phyloP scores from a whole-genome alignment of 2,113 vertebrate species.

The Ictalurus furcatus region DNA sequence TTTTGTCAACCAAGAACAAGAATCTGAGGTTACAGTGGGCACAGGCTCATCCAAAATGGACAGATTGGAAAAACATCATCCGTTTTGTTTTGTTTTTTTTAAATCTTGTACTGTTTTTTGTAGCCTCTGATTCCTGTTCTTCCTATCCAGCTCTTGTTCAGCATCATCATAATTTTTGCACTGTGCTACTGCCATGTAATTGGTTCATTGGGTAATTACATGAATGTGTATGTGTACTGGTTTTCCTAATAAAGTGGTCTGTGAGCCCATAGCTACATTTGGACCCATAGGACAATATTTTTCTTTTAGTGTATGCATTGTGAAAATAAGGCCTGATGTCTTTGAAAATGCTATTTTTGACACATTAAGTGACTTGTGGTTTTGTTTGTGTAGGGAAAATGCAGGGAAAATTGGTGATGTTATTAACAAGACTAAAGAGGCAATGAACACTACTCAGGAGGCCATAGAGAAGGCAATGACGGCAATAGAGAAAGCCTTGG shows the following conservation, averaged over 20 bases:
- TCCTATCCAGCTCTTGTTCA: neutral
- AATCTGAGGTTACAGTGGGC: neutral
- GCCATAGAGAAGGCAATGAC: slow-evolving; percentile 62
- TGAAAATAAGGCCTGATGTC: neutral
- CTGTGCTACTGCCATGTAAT: neutral
- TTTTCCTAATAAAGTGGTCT: neutral
- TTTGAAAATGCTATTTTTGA: neutral
- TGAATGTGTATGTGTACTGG: neutral
- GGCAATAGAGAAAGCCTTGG: slow-evolving; percentile 60
- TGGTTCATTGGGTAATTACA: neutral
- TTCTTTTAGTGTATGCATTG: neutral
- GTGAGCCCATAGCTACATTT: neutral
- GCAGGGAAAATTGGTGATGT: slow-evolving; percentile 68
- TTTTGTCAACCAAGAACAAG: neutral
- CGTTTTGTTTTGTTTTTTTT: neutral
- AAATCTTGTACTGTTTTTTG: neutral
- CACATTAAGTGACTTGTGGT: neutral
- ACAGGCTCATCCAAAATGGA: neutral
- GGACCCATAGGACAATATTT: neutral
- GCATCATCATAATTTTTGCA: neutral
- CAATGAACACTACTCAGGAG: slow-evolving; percentile 59
- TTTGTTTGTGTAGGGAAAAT: slow-evolving; percentile 64
- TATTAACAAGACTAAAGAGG: slow-evolving; percentile 60
- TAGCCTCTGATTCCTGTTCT: neutral
- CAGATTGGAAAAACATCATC: neutral